A percentile compares a stretch with the other conserved stretches of the same genome.
Conservation (phyloP, 2,113 vertebrate species). For the Pedionomus torquatus region DNA sequence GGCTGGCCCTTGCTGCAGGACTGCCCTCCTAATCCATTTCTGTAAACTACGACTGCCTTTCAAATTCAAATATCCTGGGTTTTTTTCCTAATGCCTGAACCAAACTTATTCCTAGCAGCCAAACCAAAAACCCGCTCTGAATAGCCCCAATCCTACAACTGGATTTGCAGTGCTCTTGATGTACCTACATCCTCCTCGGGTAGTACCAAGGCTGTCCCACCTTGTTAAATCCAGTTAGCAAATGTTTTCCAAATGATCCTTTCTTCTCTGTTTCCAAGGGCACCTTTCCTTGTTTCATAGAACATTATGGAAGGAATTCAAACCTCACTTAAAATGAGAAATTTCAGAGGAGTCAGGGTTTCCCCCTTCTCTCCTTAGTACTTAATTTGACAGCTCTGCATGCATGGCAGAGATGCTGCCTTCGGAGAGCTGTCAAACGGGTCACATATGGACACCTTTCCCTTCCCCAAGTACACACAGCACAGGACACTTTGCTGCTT, state of each 20-base stretch:
- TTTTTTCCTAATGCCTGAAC: not conserved
- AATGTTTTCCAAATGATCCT: not conserved
- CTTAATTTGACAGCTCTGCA: not conserved
- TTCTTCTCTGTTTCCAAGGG: not conserved
- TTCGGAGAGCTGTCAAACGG: not conserved
- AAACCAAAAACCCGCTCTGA: not conserved
- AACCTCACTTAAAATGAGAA: not conserved
- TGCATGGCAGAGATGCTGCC: not conserved
- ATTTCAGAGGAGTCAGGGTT: not conserved
- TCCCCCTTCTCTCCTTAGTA: not conserved
- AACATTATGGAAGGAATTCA: not conserved
- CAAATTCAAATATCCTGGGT: not conserved
- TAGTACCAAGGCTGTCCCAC: not conserved
- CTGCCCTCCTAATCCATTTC: not conserved
- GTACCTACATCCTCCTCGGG: fast-evolving
- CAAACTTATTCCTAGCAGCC: not conserved
- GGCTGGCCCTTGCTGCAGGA: not conserved
- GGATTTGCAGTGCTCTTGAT: not conserved
- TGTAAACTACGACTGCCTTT: not conserved
- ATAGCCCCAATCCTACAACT: not conserved
- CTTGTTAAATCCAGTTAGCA: not conserved
- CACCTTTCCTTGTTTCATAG: not conserved
- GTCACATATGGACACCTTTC: fast-evolving
- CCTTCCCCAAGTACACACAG: not conserved
- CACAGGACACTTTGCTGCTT: not conserved